Evolutionary conservation across 2,113 vertebrate species (phyloP), one percentile per base, ranked within the genome.

Genomic region (Raja brachyura): DNA sequence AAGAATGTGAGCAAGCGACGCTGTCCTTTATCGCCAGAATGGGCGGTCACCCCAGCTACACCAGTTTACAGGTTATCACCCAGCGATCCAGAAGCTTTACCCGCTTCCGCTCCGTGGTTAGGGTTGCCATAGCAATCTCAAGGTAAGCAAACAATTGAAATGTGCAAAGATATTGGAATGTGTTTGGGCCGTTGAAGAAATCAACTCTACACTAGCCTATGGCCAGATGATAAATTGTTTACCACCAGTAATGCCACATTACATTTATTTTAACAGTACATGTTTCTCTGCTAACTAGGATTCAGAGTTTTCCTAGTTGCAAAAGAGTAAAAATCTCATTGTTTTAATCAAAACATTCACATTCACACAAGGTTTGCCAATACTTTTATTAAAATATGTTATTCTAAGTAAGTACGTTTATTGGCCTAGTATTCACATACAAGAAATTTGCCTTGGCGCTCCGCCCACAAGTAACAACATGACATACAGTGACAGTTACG

Each of bases 1-100:
- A 99, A 94, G 98, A 99, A 94, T 99, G 98, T 81, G 99, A 99
- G 95, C 98, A 99, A 68, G 98, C 98, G 93, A 99, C 98, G 0
- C 95, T 99, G 70, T 95, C 97, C 1, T 96, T 99, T 39, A 98
- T 99, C 54, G 96, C 97, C 90, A 96, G 97, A 77, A 99, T 99
- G 98, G 98, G 97, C 0, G 97, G 98, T 0, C 97, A 96, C 7
- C 97, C 98, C 0, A 94, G 96, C 25, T 96, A 96, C 88, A 95
- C 96, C 0, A 95, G 96, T 77, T 95, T 97, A 0, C 97, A 98
- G 93, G 93, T 96, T 25, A 93, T 96, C 93, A 95, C 94, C 0
- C 96, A 94, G 63, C 97, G 94, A 54, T 96, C 97, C 28, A 96
- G 96, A 83, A 97, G 97, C 0, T 97, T 98, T 93, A 98, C 96